Base-by-base conservation (phyloP, 2,113 vertebrate genomes). In the Procavia capensis region DNA sequence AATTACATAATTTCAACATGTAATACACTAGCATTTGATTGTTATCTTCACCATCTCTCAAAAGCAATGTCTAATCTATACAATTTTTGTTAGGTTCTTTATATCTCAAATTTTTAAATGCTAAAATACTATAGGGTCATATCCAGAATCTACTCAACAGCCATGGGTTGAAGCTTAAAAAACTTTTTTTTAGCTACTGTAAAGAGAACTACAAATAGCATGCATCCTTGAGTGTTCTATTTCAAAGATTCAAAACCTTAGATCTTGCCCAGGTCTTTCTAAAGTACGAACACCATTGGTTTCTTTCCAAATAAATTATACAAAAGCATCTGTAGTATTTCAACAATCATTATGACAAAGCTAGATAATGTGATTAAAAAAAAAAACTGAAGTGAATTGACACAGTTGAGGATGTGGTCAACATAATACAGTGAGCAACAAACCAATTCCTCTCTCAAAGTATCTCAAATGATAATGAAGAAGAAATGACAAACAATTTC, bases 261-360 rank as follows among this genome's bases (percentile, higher is more conserved):
- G 74, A 91, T 41, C 31, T 78, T 76, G 8, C 61, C 72, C 45
- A 70, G 6, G 27, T 88, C 34, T 81, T 89, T 59, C 81, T 86
- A 8, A 93, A 82, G 29, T 84, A 25, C 68, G 39, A 90, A 54
- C 34, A 89, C 3, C 9, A 72, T 5, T 93, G 13, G 5, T 68
- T 82, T 92, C 61, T 90, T 91, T 92, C 61, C 45, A 92, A 93
- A 70, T 83, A 27, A 72, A 82, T 34, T 64, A 59, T 83, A 39
- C 22, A 90, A 81, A 91, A 45, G 34, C 27, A 31, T 34, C 20
- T 45, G 0, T 93, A 63, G 82, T 80, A 66, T 39, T 86, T 89
- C 63, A 80, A 79, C 29, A 79, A 25, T 83, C 5, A 41, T 86
- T 89, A 54, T n/a, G 41, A 61, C 7, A 84, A 66, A 85, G 70